Evolutionary conservation across 2,113 vertebrate species (phyloP), one percentile per base, ranked within the genome.

Genomic region (Chauna torquata): DNA sequence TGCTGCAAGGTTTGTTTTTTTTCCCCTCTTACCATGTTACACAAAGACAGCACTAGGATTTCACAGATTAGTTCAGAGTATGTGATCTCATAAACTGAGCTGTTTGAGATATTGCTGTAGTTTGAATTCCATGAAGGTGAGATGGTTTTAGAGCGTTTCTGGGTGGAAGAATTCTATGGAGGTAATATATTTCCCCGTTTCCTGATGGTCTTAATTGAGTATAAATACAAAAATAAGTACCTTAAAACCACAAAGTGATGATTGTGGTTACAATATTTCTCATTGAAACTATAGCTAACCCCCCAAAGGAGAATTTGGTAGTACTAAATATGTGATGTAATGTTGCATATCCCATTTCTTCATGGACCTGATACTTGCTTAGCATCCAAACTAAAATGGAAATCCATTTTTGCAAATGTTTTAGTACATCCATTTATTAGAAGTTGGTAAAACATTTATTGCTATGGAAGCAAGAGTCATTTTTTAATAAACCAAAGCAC

Each of bases 401-500:
- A 89, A 89, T 89, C 30, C 9, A 24, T 61, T 89, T 91, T 68
- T 75, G 16, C 4, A 68, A 69, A 81, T 52, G 5, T 47, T 80
- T 95, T 59, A 19, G 1, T 57, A 30, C 18, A 79, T 57, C 16
- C 7, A 22, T 71, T 87, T 79, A 40, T 87, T 96, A 8, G 20
- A 79, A 74, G 36, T 34, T 30, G 4, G 27, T 50, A 80, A 92
- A 96, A 54, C 44, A 85, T 57, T 36, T 85, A 92, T 78, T 92
- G 36, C 49, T 5, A 17, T 76, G 23, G 65, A 40, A 92, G 66
- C 5, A 68, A 8, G 58, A 47, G 58, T 68, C 1, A 16, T 17
- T 75, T 87, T 93, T 95, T 89, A 70, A 82, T 82, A 81, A 93
- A 36, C 22, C 4, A 49, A 55, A 78, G 10, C 10, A 78, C 11